phyloP scores from a whole-genome alignment of 2,888 invertebrate genomes.

The Chrysolina oricalcia region DNA sequence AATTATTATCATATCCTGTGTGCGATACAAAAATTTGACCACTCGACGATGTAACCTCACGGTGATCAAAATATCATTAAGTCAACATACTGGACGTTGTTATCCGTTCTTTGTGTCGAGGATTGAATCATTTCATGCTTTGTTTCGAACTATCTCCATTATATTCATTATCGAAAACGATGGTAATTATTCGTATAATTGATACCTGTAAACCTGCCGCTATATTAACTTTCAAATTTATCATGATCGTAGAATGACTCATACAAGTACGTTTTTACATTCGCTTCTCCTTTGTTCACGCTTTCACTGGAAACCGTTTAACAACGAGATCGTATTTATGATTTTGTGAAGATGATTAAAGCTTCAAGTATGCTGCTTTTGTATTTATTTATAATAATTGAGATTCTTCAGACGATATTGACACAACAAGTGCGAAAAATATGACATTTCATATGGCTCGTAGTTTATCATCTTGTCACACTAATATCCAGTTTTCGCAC shows the following conservation, averaged over 20 bases:
- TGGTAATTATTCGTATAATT: conserved; percentile 2
- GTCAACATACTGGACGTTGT: not conserved
- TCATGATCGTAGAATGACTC: not conserved
- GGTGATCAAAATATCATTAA: not conserved
- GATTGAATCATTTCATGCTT: not conserved
- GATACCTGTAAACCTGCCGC: conserved; percentile 1
- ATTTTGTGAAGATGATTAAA: too few species aligned
- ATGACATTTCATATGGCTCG: too few species aligned
- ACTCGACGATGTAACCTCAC: too few species aligned
- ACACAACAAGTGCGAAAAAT: too few species aligned
- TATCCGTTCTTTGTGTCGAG: not conserved
- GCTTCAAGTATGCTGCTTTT: too few species aligned
- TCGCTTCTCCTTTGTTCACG: not conserved
- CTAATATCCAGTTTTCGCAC: too few species aligned
- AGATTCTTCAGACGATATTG: too few species aligned
- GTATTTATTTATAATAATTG: too few species aligned
- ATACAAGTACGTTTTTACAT: not conserved
- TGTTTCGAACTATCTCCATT: not conserved
- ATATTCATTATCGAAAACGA: not conserved
- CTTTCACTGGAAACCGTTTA: not conserved
- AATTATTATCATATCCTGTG: too few species aligned
- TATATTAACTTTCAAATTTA: conserved; percentile 15
- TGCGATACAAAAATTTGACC: too few species aligned
- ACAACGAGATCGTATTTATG: too few species aligned
- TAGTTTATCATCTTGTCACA: too few species aligned